Base-by-base conservation (phyloP, 2,113 vertebrate species). In the Myiagra hebetior region DNA sequence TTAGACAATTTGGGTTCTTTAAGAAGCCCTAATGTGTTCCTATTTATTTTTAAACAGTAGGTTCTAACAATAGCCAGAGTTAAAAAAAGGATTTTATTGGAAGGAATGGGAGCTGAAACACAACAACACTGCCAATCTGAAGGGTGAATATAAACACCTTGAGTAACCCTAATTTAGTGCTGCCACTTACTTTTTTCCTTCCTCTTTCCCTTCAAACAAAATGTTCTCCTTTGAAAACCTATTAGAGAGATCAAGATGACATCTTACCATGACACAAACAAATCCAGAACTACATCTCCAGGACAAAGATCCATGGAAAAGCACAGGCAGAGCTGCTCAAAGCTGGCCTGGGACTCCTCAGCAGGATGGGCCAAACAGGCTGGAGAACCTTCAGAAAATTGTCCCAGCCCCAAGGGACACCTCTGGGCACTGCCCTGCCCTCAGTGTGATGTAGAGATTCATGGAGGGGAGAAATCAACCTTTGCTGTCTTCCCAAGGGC, bases 191-290 rank as follows among this genome's bases (percentile, higher is more conserved):
- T 85, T 91, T 91, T 93, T 74, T 77, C 3, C 42, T 52, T 81
- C 56, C 24, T 20, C 4, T 41, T 89, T 57, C 33, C 35, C 56
- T 94, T 79, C 90, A 83, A 86, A 91, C 86, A 79, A 92, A 94
- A 95, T 57, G 62, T 46, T 80, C 33, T 60, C 67, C 63, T 90
- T 88, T 90, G 81, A 95, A 96, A 97, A 97, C 52, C 65, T 92
- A 20, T 85, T 75, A 83, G 70, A 86, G 82, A 93, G 91, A 67
- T 81, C 52, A 76, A 95, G 82, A 95, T 83, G 94, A 80, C 70
- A 74, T 24, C 55, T 91, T 73, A 24, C 46, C n/a, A 27, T 19
- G 70, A 53, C 57, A 92, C 44, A 94, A 93, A 96, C 79, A 72
- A 91, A 74, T 91, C 78, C 89, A 92, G 89, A 96, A 46, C 20